Evolutionary conservation across 92 coral and sea anemone species (phyloP), one percentile per base, ranked within the genome.

Genomic region (Phymanthus crucifer): DNA sequence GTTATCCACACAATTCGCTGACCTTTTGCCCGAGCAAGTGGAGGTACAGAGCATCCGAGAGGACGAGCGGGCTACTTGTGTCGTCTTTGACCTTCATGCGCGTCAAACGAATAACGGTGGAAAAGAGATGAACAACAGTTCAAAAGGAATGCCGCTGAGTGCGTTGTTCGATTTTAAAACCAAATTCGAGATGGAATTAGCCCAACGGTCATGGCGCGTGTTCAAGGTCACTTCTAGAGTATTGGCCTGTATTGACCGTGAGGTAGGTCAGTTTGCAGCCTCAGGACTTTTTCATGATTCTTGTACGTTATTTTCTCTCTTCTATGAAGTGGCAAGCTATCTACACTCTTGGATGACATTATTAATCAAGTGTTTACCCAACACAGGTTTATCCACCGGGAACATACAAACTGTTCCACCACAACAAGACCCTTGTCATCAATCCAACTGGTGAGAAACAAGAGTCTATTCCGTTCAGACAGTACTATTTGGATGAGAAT

Each of bases 141-240:
- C 40, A 14, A 40, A 45, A 6, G 27, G 54, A 40, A 78, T 77
- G 58, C 68, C 65, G 19, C 47, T 87, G 71, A 24, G 29, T 26
- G 66, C 77, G 52, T 64, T 92, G 27, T 74, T 92, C 4, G 58
- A 78, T 46, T 91, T 85, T 66, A 87, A 90, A 40, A 27, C 72
- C 19, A 82, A 94, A 32, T 92, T 92, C 33, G n/a, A 35, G 32
- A 40, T 92, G 65, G 36, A 40, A 37, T 66, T 83, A 71, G 74
- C 40, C 38, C 47, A 70, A 72, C 81, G 79, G 12, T 77, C 76
- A 9, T 92, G 97, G 97, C 32, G 17, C 19, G 92, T 90, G 29
- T 32, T 92, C 32, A 88, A 87, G 40, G 79, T 84, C 23, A 90
- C 92, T 40, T 57, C 86, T 38, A 80, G 94, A 24, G 89, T 89